phyloP scores from a whole-genome alignment of 2,888 invertebrate species.

The Sclerodermus sp. region DNA sequence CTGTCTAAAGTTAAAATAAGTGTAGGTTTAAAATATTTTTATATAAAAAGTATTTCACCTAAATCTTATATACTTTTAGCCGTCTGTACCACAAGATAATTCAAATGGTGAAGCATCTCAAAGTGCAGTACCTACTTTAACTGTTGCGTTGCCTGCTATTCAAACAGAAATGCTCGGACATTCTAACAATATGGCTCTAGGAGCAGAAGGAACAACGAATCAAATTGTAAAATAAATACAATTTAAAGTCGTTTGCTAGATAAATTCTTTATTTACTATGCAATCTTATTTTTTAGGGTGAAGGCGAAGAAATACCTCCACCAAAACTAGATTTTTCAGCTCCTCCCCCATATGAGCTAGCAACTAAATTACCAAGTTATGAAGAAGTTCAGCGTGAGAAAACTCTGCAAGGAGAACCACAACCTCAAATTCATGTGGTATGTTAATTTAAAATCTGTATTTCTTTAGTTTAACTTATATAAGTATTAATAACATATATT shows the following conservation, averaged over 20 bases:
- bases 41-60: neutral
- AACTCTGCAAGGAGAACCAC: constrained; percentile 70
- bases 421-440: constrained; percentile 51
- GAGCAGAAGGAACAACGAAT: constrained; percentile 2
- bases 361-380: constrained; percentile 84
- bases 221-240: constrained; percentile 22
- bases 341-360: constrained; percentile 86
- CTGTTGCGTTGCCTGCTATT: constrained; percentile 31
- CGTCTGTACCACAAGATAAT: constrained; percentile 31
- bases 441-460: no score
- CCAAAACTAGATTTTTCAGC: constrained; percentile 84
- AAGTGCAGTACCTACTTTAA: constrained; percentile 30
- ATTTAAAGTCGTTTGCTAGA: neutral
- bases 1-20: no score
- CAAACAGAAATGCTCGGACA: constrained; percentile 30
- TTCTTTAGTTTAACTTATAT: neutral
- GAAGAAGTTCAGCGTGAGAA: constrained; percentile 91
- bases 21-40: no score
- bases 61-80: constrained; percentile 15
- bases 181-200: constrained; percentile 27
- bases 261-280: no score
- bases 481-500: neutral
- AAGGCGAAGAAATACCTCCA: constrained; percentile 71
- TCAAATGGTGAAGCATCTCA: constrained; percentile 24
- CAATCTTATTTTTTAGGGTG: constrained; percentile 19